These are phyloP conservation scores for Gymnothorax javanicus DNA, from an alignment of 2,797 vertebrate genomes.

Conservation along the genomic window DNA sequence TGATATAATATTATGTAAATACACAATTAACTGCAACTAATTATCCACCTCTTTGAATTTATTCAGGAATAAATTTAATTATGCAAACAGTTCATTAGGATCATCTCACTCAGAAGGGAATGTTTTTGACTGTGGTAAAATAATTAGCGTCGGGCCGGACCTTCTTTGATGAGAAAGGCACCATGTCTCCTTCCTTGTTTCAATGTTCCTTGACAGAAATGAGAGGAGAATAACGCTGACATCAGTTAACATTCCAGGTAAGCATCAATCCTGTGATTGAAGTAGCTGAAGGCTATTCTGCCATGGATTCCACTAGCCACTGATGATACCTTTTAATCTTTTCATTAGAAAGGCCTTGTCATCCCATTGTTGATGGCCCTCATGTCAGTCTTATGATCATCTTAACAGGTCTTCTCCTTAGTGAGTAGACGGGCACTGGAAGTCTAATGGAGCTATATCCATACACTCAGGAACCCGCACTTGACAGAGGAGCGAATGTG, in stretches of 20 bases:
- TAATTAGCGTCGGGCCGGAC: constrained; percentile 43
- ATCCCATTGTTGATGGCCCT: constrained; percentile 54
- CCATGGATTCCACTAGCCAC: constrained; percentile 71
- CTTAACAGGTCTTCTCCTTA: constrained; percentile 58
- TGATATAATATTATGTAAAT: constrained; percentile 19
- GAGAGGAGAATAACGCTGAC: constrained; percentile 25
- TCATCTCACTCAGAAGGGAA: constrained; percentile 8
- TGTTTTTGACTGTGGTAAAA: constrained; percentile 30
- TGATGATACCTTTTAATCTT: constrained; percentile 73
- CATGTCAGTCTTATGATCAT: constrained; percentile 60
- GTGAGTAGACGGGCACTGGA: constrained; percentile 46
- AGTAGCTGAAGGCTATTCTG: constrained; percentile 66
- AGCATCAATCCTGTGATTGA: constrained; percentile 71
- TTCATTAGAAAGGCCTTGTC: constrained; percentile 66
- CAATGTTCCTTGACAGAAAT: constrained; percentile 44
- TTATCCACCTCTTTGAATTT: constrained; percentile 34
- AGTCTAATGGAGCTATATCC: constrained; percentile 58
- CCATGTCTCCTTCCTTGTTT: constrained; percentile 52
- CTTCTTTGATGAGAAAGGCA: constrained; percentile 51
- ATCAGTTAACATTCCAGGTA: constrained; percentile 68
- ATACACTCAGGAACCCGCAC: constrained; percentile 52
- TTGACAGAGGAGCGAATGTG: constrained; percentile 55
- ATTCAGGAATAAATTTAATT: constrained; percentile 34
- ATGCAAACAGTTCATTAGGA: constrained; percentile 38
- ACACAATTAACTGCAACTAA: constrained; percentile 35